These are phyloP conservation scores for Tadarida brasiliensis DNA, from an alignment of 2,797 vertebrate species.

Conservation along the genomic window DNA sequence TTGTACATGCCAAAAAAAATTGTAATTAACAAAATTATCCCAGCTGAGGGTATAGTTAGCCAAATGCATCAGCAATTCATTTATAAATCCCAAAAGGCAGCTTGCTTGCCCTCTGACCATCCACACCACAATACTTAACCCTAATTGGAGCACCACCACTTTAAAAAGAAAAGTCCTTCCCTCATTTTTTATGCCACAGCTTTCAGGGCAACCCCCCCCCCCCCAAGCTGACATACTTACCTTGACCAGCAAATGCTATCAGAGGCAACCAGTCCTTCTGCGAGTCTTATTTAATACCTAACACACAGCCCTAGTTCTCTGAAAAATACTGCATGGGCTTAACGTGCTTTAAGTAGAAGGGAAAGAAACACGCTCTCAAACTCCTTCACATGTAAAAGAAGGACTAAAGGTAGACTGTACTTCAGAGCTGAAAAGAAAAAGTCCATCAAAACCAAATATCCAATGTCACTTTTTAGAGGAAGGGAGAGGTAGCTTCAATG, in stretches of 20 bases:
- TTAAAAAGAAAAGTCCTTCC: neutral
- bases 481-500: neutral
- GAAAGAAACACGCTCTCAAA: neutral
- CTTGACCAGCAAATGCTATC: neutral
- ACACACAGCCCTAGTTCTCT: neutral
- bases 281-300: neutral
- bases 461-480: neutral
- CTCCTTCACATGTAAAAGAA: neutral
- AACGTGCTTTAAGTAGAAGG: conserved; percentile 6
- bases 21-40: conserved; percentile 74
- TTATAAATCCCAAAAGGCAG: conserved; percentile 64
- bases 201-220: neutral
- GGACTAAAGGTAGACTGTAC: neutral
- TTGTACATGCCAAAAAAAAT: conserved; percentile 50
- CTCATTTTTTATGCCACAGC: neutral
- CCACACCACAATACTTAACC: conserved; percentile 42
- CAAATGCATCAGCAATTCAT: conserved; percentile 59
- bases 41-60: conserved; percentile 30
- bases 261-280: neutral
- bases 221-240: neutral
- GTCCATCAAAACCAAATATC: conserved; percentile 9
- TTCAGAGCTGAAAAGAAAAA: neutral
- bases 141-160: conserved; percentile 28
- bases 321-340: neutral
- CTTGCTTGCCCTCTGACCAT: conserved; percentile 65